Percentiles rank a stretch among this genome's conserved stretches.
These are phyloP conservation scores for Saccostrea cuccullata DNA, from an alignment of 1,140 invertebrate species.

Conservation along the genomic window DNA sequence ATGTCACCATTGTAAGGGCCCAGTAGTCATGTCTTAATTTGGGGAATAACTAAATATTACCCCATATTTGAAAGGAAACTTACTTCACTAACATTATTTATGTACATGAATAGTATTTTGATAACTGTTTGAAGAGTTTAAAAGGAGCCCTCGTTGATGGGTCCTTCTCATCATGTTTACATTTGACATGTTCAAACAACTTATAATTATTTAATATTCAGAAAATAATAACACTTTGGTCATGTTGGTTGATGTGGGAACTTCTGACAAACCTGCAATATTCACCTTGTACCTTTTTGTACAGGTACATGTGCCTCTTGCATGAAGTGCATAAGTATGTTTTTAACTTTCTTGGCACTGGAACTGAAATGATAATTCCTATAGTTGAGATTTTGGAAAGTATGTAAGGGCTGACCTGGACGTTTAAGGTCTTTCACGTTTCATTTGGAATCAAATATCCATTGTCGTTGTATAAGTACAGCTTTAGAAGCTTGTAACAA, in stretches of 20 bases:
- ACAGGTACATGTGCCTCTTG: not conserved
- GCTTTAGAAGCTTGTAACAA: not conserved
- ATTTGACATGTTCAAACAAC: not conserved
- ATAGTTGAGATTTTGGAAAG: not conserved
- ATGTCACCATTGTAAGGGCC: not conserved
- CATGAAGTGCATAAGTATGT: not conserved
- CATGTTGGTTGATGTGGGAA: too few relatives aligned
- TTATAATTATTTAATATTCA: not conserved
- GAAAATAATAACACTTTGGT: too few relatives aligned
- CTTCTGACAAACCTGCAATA: not conserved
- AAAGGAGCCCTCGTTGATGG: not conserved
- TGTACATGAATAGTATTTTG: not conserved
- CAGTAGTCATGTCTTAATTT: not conserved
- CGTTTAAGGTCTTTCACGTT: constrained; percentile 3
- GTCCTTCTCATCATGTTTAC: not conserved
- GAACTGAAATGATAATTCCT: not conserved
- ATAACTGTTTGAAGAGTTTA: not conserved
- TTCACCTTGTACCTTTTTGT: not conserved
- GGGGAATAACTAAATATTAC: not conserved
- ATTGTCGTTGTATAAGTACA: not conserved
- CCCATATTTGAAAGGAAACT: not conserved
- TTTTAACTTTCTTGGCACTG: not conserved
- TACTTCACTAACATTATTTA: not conserved
- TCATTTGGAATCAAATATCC: not conserved
- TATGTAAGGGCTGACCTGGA: not conserved